Conservation (phyloP, 1,140 invertebrate genomes). For the Drosophila chauvacae region DNA sequence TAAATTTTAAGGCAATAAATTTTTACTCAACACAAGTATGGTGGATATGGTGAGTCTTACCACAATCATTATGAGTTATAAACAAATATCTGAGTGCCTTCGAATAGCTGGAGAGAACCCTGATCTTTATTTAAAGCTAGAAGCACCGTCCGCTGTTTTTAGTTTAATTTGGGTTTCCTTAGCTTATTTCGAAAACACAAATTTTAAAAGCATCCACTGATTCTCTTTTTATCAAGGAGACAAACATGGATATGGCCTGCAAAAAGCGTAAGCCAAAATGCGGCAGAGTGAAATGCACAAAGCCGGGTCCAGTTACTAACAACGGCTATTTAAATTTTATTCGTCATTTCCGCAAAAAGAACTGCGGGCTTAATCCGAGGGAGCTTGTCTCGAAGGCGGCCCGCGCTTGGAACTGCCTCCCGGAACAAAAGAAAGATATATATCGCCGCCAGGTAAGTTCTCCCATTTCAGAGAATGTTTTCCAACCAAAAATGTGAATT, state of each 20-base stretch:
- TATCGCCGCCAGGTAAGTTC: neutral
- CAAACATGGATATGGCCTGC: neutral
- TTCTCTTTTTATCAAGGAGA: neutral
- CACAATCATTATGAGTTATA: too few species aligned
- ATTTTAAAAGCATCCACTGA: neutral
- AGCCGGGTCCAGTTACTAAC: conserved; percentile 8
- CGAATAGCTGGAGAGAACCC: neutral
- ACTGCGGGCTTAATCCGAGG: neutral
- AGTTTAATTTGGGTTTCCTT: neutral
- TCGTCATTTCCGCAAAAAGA: neutral
- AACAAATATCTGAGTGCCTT: too few species aligned
- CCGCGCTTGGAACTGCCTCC: neutral
- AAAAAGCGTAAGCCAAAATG: neutral
- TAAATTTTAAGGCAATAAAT: neutral
- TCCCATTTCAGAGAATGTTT: neutral
- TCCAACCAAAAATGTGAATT: neutral
- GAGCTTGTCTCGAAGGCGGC: neutral
- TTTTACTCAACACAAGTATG: too few species aligned
- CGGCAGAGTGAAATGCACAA: conserved; percentile 2
- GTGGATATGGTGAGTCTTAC: neutral
- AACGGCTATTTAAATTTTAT: neutral
- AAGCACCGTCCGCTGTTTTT: neutral
- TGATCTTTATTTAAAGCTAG: neutral
- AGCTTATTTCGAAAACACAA: neutral
- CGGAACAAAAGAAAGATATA: neutral